Conservation (phyloP, 1,140 invertebrate genomes). For the Drosophila melanica region DNA sequence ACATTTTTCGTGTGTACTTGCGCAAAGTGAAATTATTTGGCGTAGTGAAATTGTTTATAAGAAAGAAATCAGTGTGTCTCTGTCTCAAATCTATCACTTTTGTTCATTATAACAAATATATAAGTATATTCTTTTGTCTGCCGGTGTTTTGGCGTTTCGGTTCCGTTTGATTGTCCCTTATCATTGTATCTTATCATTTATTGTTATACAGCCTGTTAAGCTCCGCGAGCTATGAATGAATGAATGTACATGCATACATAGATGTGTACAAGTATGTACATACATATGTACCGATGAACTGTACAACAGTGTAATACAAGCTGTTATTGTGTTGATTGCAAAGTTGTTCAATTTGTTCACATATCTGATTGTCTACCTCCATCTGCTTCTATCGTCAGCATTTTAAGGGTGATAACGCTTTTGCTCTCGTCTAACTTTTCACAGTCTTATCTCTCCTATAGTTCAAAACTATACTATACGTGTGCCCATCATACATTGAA, state of each 20-base stretch:
- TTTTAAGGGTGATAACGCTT: slow-evolving; percentile 39
- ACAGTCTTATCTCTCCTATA: slow-evolving; percentile 25
- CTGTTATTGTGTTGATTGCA: slow-evolving; percentile 52
- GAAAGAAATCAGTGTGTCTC: slow-evolving; percentile 20
- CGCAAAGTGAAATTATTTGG: slow-evolving; percentile 49
- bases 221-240: slow-evolving; percentile 37
- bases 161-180: slow-evolving; percentile 35
- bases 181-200: slow-evolving; percentile 45
- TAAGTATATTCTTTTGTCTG: slow-evolving; percentile 9
- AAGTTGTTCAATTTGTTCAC: slow-evolving; percentile 64
- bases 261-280: slow-evolving; percentile 1
- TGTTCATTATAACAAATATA: background rate
- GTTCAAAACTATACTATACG: slow-evolving; percentile 10
- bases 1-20: slow-evolving; percentile 47
- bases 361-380: slow-evolving; percentile 19
- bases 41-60: slow-evolving; percentile 42
- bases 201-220: slow-evolving; percentile 54
- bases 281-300: slow-evolving; percentile 3
- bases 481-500: background rate
- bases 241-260: slow-evolving; percentile 10
- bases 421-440: slow-evolving; percentile 5
- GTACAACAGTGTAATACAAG: slow-evolving; percentile 36
- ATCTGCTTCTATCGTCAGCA: slow-evolving; percentile 31
- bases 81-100: slow-evolving; percentile 9
- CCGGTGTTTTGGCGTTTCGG: slow-evolving; percentile 8